phyloP scores from a whole-genome alignment of 2,888 invertebrate genomes.

The Amiota communis region DNA sequence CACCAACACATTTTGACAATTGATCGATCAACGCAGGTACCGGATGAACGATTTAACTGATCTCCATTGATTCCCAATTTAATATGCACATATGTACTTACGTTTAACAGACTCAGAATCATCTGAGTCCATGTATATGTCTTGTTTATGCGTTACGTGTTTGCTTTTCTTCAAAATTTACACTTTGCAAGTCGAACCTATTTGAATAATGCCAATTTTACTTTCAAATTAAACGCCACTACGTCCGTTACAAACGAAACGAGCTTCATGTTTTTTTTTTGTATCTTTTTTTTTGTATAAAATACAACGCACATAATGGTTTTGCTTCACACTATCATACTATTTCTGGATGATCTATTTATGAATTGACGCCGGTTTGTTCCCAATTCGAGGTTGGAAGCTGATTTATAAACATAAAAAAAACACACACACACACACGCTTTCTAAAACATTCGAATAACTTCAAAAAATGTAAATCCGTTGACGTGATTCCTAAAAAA shows the following conservation, averaged over 20 bases:
- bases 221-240: conserved; percentile 7
- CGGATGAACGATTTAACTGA: conserved; percentile 15
- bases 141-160: conserved; percentile 1
- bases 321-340: neutral
- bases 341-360: neutral
- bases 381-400: neutral
- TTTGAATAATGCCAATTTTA: conserved; percentile 11
- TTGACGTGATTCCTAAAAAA: too few relatives aligned
- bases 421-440: too few relatives aligned
- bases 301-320: neutral
- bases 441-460: too few relatives aligned
- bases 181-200: conserved; percentile 16
- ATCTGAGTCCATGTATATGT: neutral
- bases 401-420: neutral
- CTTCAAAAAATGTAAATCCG: too few relatives aligned
- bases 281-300: neutral
- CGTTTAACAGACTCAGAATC: conserved; percentile 2
- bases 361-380: conserved; percentile 8
- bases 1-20: neutral
- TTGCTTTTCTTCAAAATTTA: conserved; percentile 10
- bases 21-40: conserved; percentile 5
- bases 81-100: conserved; percentile 22
- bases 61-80: conserved; percentile 17
- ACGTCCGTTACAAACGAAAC: neutral
- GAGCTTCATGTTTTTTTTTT: too few relatives aligned